Evolutionary conservation across 2,113 vertebrate genomes (phyloP), one percentile per base, ranked within the genome.

Genomic region (Rhinogobius similis): DNA sequence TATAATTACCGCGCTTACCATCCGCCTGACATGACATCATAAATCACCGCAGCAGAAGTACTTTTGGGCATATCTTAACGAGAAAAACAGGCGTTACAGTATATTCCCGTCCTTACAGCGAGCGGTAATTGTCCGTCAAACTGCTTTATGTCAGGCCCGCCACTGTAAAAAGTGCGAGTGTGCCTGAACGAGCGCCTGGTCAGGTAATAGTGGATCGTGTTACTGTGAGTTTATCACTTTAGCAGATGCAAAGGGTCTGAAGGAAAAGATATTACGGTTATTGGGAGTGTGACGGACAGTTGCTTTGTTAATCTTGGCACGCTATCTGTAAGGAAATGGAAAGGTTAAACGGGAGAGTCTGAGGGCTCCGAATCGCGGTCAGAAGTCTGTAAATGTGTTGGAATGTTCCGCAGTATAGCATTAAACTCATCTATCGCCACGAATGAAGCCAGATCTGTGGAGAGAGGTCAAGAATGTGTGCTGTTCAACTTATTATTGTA

Each of bases 81-180:
- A 68, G 58, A 73, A 78, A 82, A 76, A 55, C 81, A 75, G 27
- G 2, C 68, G 41, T 77, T 76, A 21, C 32, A 70, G 70, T 78
- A 62, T 78, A 79, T 61, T 72, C 52, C 50, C 48, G 12, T 27
- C 62, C 73, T 84, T 85, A 78, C 39, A 53, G 70, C 11, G 4
- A 73, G 68, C 56, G 58, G 70, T 82, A 83, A 82, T 76, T 82
- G 81, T 78, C 69, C 68, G 68, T 82, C 81, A 82, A 62, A 65
- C 76, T 75, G 69, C 76, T 87, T 80, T 66, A 79, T 77, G 70
- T 89, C 65, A 75, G 18, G 26, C 43, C 68, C 39, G 64, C 70
- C 61, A 75, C 73, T 68, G 76, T 79, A 75, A 83, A n/a, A 83
- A 66, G 50, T 68, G 23, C 55, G 70, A 86, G 74, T 65, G 76